phyloP scores from a whole-genome alignment of 2,888 invertebrate genomes.

The Cosmia pyralina region DNA sequence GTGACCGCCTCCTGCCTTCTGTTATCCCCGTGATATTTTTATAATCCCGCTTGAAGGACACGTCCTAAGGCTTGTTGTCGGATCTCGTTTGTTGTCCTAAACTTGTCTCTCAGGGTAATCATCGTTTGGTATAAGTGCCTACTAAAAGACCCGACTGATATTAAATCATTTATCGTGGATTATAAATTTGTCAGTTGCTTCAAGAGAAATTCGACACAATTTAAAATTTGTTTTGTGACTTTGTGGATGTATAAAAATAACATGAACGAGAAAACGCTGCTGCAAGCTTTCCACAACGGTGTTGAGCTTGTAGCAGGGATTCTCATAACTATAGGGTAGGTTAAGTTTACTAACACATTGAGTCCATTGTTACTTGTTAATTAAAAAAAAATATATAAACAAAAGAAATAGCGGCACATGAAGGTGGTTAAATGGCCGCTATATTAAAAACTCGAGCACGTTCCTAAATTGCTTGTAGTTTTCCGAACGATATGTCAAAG shows the following conservation, averaged over 20 bases:
- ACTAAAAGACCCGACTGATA: constrained; percentile 33
- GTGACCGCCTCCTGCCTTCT: constrained; percentile 76
- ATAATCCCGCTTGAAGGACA: constrained; percentile 77
- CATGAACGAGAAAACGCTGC: constrained; percentile 16
- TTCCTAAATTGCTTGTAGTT: constrained; percentile 52
- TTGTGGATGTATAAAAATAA: constrained; percentile 28
- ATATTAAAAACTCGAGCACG: constrained; percentile 42
- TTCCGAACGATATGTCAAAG: constrained; percentile 61
- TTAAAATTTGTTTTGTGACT: background rate
- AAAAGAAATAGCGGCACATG: constrained; percentile 20
- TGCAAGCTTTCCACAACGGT: too few species aligned
- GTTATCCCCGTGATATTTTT: constrained; percentile 81
- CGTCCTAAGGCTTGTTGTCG: constrained; percentile 56
- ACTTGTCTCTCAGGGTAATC: constrained; percentile 61
- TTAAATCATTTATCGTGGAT: constrained; percentile 19
- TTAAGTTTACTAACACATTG: too few species aligned
- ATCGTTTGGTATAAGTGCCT: constrained; percentile 55
- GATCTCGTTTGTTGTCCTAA: constrained; percentile 63
- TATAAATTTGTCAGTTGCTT: constrained; percentile 2
- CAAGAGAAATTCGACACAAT: constrained; percentile 13
- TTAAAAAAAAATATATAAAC: too few species aligned
- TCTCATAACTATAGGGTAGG: too few species aligned
- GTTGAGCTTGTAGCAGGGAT: too few species aligned
- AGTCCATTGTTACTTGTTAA: too few species aligned
- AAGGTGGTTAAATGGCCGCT: constrained; percentile 26